These are phyloP conservation scores for Melanocharis versteri DNA, from an alignment of 2,113 vertebrate species.

Conservation along the genomic window DNA sequence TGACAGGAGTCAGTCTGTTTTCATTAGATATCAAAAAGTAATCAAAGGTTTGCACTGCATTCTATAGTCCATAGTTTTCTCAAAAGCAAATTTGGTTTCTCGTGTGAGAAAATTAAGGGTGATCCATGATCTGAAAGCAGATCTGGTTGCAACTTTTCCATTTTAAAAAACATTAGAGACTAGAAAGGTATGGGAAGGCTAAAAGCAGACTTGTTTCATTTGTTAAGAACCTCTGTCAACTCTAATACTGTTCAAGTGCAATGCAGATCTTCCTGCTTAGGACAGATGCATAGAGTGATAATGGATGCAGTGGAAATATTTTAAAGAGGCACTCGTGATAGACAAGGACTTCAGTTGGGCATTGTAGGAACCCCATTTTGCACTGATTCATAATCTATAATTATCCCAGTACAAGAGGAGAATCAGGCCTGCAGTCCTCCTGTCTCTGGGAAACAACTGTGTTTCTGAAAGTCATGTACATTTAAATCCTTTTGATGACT, in stretches of 20 bases:
- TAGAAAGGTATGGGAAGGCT: neutral
- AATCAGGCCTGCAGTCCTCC: neutral
- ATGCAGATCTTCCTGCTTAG: neutral
- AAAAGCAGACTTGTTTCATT: neutral
- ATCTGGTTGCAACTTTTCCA: neutral
- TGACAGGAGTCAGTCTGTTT: neutral
- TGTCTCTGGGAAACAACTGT: neutral
- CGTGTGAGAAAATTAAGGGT: neutral
- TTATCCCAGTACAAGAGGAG: neutral
- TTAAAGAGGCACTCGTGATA: neutral
- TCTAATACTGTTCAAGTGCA: neutral
- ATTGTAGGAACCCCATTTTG: neutral
- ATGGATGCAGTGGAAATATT: neutral
- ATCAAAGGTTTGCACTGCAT: neutral
- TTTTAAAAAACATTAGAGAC: neutral
- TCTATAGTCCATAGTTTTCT: neutral
- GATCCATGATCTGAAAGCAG: neutral
- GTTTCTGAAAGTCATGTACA: neutral
- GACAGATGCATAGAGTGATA: neutral
- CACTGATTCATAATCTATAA: neutral
- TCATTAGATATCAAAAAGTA: neutral
- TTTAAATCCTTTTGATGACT: neutral
- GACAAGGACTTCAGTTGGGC: neutral
- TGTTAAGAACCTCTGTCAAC: neutral
- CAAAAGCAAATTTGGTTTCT: neutral